These are phyloP conservation scores for Corythaeola cristata DNA, from an alignment of 2,113 vertebrate genomes.

Conservation along the genomic window DNA sequence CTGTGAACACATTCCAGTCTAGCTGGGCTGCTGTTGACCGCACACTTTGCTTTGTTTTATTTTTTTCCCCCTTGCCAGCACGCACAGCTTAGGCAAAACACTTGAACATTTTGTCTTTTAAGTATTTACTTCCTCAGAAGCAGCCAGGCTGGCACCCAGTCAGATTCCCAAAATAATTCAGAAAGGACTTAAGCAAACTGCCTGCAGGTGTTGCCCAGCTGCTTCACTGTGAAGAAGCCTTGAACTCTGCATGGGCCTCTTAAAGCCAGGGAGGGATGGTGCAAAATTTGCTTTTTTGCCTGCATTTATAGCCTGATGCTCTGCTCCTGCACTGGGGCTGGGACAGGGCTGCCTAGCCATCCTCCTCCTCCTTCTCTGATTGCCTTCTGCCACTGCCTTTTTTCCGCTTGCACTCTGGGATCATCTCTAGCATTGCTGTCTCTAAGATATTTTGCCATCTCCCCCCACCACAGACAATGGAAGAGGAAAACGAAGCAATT, in stretches of 20 bases:
- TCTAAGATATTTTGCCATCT: neutral
- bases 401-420: constrained; percentile 1
- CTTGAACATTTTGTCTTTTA: constrained; percentile 36
- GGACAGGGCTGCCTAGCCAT: neutral
- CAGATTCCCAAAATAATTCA: constrained; percentile 33
- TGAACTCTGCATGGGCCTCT: neutral
- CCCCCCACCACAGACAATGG: neutral
- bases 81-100: neutral
- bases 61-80: neutral
- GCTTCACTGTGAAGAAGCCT: neutral
- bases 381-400: neutral
- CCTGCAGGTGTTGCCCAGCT: constrained; percentile 34
- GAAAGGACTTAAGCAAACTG: neutral
- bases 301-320: neutral
- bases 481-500: neutral
- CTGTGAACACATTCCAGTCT: neutral
- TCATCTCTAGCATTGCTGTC: neutral
- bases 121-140: constrained; percentile 35
- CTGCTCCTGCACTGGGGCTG: neutral
- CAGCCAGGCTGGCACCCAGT: constrained; percentile 16
- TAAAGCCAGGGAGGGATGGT: neutral
- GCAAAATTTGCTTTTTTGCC: neutral
- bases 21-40: neutral
- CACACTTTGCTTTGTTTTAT: neutral
- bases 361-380: neutral